Evolutionary conservation across 2,797 vertebrate species (phyloP), one percentile per base, ranked within the genome.

Genomic region (Uromys caudimaculatus): DNA sequence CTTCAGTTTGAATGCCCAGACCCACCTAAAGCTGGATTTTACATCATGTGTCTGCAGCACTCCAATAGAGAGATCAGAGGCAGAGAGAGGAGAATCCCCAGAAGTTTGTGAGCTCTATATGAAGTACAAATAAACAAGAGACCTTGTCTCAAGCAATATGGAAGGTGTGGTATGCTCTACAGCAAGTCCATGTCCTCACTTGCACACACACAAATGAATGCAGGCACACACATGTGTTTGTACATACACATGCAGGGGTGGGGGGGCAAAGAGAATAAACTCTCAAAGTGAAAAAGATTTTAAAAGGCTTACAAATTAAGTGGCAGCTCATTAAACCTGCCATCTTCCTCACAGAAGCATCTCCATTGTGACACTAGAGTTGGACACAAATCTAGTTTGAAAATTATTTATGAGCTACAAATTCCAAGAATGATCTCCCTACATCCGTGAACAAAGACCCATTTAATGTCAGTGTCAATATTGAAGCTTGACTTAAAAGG

Each of bases 401-500:
- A 35, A 90, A 86, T 3, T 60, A 77, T 14, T 56, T 35, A 75
- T 76, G 38, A 95, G 81, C 35, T 73, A 3, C 78, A 91, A 90
- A 90, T 85, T 56, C 0, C 41, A 73, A 81, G 32, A 75, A 56
- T 27, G 41, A 89, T 75, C 75, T 73, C 75, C 13, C 52, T 79
- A 62, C 16, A 12, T 44, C 6, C 23, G 41, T 52, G 60, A 94
- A 90, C 69, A 93, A 90, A 85, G 44, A 41, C 32, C 21, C 87
- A 89, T 73, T 97, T 91, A 76, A 89, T 82, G 75, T 56, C 67
- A 91, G 73, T 78, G 93, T 89, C 44, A 95, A 89, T 89, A 89
- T 86, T 93, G 27, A 76, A 86, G 73, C 41, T 89, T 91, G 83
- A 93, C 54, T 82, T 16, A 44, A 76, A 91, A 35, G 75, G 23